A percentile compares a stretch with the other conserved stretches of the same genome.
Conservation (phyloP, 2,888 invertebrate genomes). For the Aphidoletes aphidimyza region DNA sequence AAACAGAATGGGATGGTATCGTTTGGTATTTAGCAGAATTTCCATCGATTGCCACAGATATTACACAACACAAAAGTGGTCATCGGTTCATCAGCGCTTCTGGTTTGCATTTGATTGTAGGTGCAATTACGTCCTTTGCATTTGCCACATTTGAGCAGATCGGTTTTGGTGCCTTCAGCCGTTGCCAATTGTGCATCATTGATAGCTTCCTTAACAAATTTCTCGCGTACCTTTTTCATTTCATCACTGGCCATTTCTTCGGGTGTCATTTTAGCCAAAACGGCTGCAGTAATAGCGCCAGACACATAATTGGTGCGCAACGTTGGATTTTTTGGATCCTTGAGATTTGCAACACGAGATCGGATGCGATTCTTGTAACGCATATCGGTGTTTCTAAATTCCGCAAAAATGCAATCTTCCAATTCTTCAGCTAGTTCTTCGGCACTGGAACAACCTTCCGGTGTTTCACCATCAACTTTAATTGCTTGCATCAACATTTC, state of each 20-base stretch:
- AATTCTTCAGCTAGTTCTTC: slow-evolving; percentile 91
- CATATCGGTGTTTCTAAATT: slow-evolving; percentile 94
- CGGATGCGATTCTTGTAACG: slow-evolving; percentile 96
- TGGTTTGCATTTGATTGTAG: slow-evolving; percentile 97
- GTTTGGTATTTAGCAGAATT: slow-evolving; percentile 22
- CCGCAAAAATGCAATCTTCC: slow-evolving; percentile 89
- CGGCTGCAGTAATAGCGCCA: slow-evolving; percentile 77
- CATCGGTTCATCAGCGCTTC: slow-evolving; percentile 99
- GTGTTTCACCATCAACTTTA: slow-evolving; percentile 73
- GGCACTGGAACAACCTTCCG: slow-evolving; percentile 82
- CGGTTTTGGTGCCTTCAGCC: slow-evolving; percentile 94
- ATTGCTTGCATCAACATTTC: slow-evolving; percentile 87
- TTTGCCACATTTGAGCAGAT: slow-evolving; percentile 96
- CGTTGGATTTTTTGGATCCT: slow-evolving; percentile 94
- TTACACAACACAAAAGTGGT: slow-evolving; percentile 91
- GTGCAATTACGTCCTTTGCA: slow-evolving; percentile 98
- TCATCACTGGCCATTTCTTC: slow-evolving; percentile 99
- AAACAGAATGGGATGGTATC: too few species aligned
- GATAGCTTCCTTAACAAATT: slow-evolving; percentile 96
- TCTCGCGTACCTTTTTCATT: slow-evolving; percentile 92
- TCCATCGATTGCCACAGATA: slow-evolving; percentile 13
- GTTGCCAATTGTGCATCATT: slow-evolving; percentile 97
- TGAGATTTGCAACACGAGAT: slow-evolving; percentile 96
- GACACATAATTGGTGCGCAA: slow-evolving; percentile 91
- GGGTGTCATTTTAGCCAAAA: slow-evolving; percentile 93